A percentile compares a stretch with the other conserved stretches of the same genome.
Evolutionary conservation across 2,113 vertebrate genomes (phyloP).

Genomic region (Phalacrocorax brasilianus): DNA sequence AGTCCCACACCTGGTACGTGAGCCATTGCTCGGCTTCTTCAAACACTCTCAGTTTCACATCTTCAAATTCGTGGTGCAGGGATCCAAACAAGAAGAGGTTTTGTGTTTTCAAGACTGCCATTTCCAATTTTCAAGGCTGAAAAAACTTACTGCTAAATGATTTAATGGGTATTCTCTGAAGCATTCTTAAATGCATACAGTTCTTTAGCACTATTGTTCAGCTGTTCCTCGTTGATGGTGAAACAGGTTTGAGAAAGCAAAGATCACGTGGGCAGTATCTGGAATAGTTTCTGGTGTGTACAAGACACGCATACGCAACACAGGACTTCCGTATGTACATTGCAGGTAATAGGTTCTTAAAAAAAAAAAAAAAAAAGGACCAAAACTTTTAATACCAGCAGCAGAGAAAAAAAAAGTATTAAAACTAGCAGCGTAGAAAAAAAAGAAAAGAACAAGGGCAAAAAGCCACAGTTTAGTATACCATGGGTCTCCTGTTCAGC

Average conservation of each 20-base stretch:
- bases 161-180: background rate
- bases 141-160: background rate
- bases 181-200: background rate
- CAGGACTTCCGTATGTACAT: background rate
- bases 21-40: background rate
- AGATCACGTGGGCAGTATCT: background rate
- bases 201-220: background rate
- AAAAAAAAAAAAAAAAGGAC: background rate
- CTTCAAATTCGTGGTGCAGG: background rate
- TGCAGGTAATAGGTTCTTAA: background rate
- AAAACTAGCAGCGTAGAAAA: background rate
- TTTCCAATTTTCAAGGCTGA: background rate
- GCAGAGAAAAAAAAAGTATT: background rate
- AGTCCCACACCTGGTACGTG: accelerated
- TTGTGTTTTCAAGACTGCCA: background rate
- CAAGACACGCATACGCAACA: background rate
- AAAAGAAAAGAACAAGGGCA: background rate
- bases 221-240: background rate
- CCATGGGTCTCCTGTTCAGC: background rate
- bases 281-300: background rate
- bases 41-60: background rate
- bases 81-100: background rate
- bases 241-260: background rate
- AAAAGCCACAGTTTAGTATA: background rate
- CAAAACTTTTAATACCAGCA: background rate